Evolutionary conservation across 2,888 invertebrate genomes (phyloP), one percentile per base, ranked within the genome.

Genomic region (Oxyscelio sp.): DNA sequence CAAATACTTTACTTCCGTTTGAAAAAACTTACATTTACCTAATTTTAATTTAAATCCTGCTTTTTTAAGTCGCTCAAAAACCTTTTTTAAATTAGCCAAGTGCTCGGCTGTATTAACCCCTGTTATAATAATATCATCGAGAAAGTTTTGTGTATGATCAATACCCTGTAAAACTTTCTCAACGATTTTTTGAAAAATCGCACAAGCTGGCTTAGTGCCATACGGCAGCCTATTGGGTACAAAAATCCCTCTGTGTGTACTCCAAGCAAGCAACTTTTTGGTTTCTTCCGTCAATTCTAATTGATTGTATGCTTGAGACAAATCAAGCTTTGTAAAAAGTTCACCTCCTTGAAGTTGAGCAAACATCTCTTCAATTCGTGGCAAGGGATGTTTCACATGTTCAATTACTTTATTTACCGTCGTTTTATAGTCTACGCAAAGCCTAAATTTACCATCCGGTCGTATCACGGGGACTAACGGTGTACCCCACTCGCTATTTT

Each of bases 201-300:
- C n/a, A n/a, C n/a, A n/a, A n/a, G n/a, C 92, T n/a, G 92, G 91
- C 31, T 92, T 92, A 0, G 54, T 90, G 0, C 93, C 93, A 85
- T 90, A 93, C 11, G 92, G 90, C n/a, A 93, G 81, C 63, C 92
- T 63, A 43, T 89, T 85, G 56, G 89, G 80, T 1, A 63, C 45
- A 74, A 66, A 90, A 38, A 89, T 83, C 0, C 89, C 89, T 8
- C 45, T 81, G 15, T 89, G 89, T 4, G 91, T 92, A 54, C 90
- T 91, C 85, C 90, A 89, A 0, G 91, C 90, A 9, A 90, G 87
- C 19, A 89, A 85, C 45, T 85, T 87, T 17, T 84, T 75, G 0
- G 87, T 88, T 19, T 87, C 75, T 19, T 92, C 90, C 22, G 91
- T 90, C 6, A 93, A 68, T 48, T 87, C 86, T 6, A 93, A 83